phyloP scores from a whole-genome alignment of 1,140 invertebrate species.

The Arion vulgaris region DNA sequence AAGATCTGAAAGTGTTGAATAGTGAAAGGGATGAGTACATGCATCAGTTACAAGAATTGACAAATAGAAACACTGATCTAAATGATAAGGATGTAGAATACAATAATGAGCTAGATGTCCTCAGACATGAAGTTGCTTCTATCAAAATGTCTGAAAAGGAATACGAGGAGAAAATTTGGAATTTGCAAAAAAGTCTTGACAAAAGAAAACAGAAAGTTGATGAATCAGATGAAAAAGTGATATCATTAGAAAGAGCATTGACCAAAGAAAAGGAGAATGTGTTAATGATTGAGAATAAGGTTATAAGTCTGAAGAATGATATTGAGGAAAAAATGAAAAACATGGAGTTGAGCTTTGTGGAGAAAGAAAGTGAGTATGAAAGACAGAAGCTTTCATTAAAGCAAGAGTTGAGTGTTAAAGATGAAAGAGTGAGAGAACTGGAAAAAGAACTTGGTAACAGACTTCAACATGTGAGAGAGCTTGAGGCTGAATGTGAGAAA shows the following conservation, averaged over 20 bases:
- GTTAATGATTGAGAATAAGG: constrained; percentile 5
- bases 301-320: constrained; percentile 26
- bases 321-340: constrained; percentile 23
- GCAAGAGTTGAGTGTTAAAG: constrained; percentile 22
- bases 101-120: constrained; percentile 7
- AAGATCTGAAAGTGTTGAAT: constrained; percentile 14
- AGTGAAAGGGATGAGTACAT: constrained; percentile 6
- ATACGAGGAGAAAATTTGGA: constrained; percentile 25
- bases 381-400: constrained; percentile 10
- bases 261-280: constrained; percentile 24
- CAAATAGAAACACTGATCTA: not conserved
- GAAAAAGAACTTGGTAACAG: constrained; percentile 48
- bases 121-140: constrained; percentile 15
- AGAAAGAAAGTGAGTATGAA: constrained; percentile 37
- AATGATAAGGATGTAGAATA: constrained; percentile 17
- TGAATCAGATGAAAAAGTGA: constrained; percentile 18
- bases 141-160: constrained; percentile 14
- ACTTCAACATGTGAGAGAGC: constrained; percentile 27
- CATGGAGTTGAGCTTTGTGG: constrained; percentile 29
- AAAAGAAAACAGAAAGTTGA: constrained; percentile 20
- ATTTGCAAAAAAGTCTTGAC: constrained; percentile 37
- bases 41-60: constrained; percentile 8
- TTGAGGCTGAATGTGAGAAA: constrained; percentile 23
- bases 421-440: constrained; percentile 43
- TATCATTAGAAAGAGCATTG: constrained; percentile 17